A percentile compares a stretch with the other conserved stretches of the same genome.
phyloP scores from a whole-genome alignment of 1,140 invertebrate species.

The Sycobia sp. region DNA sequence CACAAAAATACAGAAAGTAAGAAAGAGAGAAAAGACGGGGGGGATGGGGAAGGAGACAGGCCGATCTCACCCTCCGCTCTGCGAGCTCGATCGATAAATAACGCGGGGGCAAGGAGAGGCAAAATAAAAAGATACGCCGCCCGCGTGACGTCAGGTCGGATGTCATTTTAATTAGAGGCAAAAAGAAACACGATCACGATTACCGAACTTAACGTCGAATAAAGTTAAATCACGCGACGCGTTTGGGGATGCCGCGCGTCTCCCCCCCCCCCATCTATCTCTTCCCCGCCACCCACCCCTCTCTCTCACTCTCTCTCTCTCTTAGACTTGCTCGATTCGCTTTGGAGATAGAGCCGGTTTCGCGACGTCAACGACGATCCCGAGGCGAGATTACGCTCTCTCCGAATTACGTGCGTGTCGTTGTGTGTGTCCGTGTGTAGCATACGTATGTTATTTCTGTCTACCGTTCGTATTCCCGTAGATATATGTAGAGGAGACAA shows the following conservation, averaged over 20 bases:
- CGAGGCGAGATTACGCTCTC: constrained; percentile 23
- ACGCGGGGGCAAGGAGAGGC: constrained; percentile 18
- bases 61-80: not conserved
- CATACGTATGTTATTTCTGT: too few relatives aligned
- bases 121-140: too few relatives aligned
- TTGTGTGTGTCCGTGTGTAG: too few relatives aligned
- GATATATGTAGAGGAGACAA: too few relatives aligned
- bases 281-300: too few relatives aligned
- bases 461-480: too few relatives aligned
- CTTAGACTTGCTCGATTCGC: not conserved
- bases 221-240: constrained; percentile 31
- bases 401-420: too few relatives aligned
- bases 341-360: constrained; percentile 8
- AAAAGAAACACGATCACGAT: constrained; percentile 31
- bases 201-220: constrained; percentile 33
- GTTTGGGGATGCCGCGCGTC: constrained; percentile 12
- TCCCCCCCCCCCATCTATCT: too few relatives aligned
- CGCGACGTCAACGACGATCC: constrained; percentile 19
- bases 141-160: constrained; percentile 21
- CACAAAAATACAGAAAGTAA: too few relatives aligned
- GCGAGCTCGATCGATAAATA: constrained; percentile 12
- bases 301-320: too few relatives aligned
- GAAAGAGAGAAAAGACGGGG: too few relatives aligned
- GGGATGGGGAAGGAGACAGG: too few relatives aligned
- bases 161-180: constrained; percentile 34